Conservation (phyloP, 2,888 invertebrate genomes). For the Trachelus tabidus region DNA sequence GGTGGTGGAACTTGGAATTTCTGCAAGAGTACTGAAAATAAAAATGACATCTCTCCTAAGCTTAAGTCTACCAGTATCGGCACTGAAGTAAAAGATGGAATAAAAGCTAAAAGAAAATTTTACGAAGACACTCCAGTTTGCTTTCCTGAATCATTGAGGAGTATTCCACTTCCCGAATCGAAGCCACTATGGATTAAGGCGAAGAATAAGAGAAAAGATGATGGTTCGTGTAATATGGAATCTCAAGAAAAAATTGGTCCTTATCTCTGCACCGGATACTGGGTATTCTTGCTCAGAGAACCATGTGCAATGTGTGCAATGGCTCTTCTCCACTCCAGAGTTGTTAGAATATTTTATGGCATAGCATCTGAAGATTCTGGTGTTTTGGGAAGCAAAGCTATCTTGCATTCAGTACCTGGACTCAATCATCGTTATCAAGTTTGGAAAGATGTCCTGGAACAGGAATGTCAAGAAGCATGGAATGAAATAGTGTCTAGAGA, state of each 20-base stretch:
- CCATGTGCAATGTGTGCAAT: constrained; percentile 97
- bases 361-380: constrained; percentile 71
- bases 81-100: neutral
- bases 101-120: constrained; percentile 25
- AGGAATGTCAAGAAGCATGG: constrained; percentile 53
- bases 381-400: constrained; percentile 77
- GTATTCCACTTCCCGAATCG: constrained; percentile 34
- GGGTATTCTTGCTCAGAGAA: constrained; percentile 84
- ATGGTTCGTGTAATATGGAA: constrained; percentile 17
- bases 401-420: constrained; percentile 81
- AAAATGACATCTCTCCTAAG: constrained; percentile 19
- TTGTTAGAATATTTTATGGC: constrained; percentile 83
- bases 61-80: neutral
- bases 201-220: neutral
- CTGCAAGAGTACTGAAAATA: neutral
- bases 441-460: constrained; percentile 73
- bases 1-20: constrained; percentile 79
- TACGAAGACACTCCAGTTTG: constrained; percentile 32
- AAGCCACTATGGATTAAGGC: constrained; percentile 5
- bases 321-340: constrained; percentile 93
- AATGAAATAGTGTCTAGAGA: constrained; percentile 23
- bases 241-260: constrained; percentile 69
- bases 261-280: constrained; percentile 89
- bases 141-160: constrained; percentile 43
- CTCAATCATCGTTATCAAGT: constrained; percentile 95